Evolutionary conservation across 2,797 vertebrate genomes (phyloP), one percentile per base, ranked within the genome.

Genomic region (Hoplostethus atlanticus): DNA sequence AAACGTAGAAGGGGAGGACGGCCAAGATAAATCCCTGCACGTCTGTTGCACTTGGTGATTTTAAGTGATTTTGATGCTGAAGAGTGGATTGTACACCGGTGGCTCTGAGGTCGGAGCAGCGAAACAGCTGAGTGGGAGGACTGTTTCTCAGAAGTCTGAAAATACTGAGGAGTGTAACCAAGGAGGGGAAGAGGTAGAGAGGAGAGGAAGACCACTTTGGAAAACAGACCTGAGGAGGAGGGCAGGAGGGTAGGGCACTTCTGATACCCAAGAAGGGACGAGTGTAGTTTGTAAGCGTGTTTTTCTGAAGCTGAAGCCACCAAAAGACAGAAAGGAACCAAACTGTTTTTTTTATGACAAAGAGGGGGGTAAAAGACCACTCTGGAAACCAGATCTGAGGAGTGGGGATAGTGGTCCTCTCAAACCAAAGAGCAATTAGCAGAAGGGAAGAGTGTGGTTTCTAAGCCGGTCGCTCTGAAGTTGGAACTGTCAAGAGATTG

Each of bases 301-400:
- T 76, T 78, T 72, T 76, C 52, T 73, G 61, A 73, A 15, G 3
- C 57, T 67, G 76, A 2, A 68, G 59, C 46, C 13, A 31, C 60
- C 66, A 54, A 28, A 31, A 63, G 44, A 40, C 8, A 16, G 36
- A 48, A 71, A 70, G 46, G 34, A 66, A 48, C 6, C 48, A 31
- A 53, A 36, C 11, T 51, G 48, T 3, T 36, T 40, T 65, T 44
- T 15, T 12, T 63, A 51, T 60, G 34, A 62, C 5, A 64, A 60
- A 46, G n/a, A 38, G 10, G 40, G 40, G 40, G n/a, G 46, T 57
- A 15, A 59, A n/a, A 11, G 6, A 21, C 1, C 1, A 21, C 64
- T 77, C 72, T 48, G 40, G 36, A 63, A 73, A 57, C 34, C 59
- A 68, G 36, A 72, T 72, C 68, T 68, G 55, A 76, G 57, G 74